Percentiles rank a stretch among this genome's conserved stretches.
phyloP scores from a whole-genome alignment of 2,888 invertebrate species.

The Tubulanus polymorphus region DNA sequence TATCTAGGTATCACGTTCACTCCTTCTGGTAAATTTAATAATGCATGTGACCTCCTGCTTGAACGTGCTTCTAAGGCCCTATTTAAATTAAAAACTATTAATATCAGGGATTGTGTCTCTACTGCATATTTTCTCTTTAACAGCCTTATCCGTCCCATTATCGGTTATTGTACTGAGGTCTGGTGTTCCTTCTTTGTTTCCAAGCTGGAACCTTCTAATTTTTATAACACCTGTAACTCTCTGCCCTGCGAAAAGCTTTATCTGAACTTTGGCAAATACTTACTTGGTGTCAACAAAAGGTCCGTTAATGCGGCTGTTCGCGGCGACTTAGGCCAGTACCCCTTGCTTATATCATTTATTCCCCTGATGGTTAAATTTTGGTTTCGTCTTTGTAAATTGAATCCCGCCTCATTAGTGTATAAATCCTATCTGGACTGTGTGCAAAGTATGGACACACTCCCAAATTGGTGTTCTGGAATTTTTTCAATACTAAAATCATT shows the following conservation, averaged over 20 bases:
- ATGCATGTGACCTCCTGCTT: neutral
- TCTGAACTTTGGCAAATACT: neutral
- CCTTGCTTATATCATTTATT: too few relatives aligned
- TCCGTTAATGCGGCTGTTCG: neutral
- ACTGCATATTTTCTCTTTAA: too few relatives aligned
- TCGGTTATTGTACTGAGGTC: neutral
- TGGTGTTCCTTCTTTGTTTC: neutral
- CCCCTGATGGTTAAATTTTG: too few relatives aligned
- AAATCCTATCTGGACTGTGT: too few relatives aligned
- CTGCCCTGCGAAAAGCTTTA: neutral
- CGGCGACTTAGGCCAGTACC: neutral
- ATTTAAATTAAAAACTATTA: neutral
- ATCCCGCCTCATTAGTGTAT: too few relatives aligned
- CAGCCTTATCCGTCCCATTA: neutral
- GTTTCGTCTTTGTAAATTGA: too few relatives aligned
- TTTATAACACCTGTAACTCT: neutral
- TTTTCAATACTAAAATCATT: too few relatives aligned
- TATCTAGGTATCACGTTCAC: neutral
- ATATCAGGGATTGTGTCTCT: neutral
- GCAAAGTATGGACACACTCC: too few relatives aligned
- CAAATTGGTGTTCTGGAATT: too few relatives aligned
- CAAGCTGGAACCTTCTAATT: neutral
- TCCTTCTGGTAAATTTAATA: neutral
- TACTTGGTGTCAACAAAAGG: neutral
- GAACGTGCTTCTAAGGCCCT: neutral